Percentiles rank a stretch among this genome's conserved stretches.
Evolutionary conservation across 2,888 invertebrate genomes (phyloP).

Genomic region (Epirrhoe alternata): DNA sequence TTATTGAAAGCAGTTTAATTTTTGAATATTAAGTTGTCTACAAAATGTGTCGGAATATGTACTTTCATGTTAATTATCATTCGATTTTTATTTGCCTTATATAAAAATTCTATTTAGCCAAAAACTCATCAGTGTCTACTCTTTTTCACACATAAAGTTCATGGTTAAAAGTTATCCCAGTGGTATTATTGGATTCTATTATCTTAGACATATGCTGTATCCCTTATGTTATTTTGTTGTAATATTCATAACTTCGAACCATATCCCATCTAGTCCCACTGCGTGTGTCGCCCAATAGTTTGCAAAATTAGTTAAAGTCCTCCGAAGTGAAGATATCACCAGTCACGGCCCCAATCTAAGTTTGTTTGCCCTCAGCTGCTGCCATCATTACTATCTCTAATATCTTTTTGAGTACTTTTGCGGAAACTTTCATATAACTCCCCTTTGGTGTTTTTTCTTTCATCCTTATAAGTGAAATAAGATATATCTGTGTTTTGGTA

Average conservation of each 20-base stretch:
- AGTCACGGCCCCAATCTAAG: conserved; percentile 45
- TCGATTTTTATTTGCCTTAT: too few species aligned
- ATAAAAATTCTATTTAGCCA: too few species aligned
- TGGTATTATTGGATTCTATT: too few species aligned
- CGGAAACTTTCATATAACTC: not conserved
- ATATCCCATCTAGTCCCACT: conserved; percentile 1
- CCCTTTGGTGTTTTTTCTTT: not conserved
- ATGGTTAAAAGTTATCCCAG: too few species aligned
- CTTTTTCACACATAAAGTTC: too few species aligned
- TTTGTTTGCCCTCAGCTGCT: conserved; percentile 42
- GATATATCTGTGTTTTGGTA: not conserved
- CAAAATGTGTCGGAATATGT: too few species aligned
- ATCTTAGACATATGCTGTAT: not conserved
- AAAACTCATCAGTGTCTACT: too few species aligned
- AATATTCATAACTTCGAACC: not conserved
- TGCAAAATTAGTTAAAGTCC: conserved; percentile 40
- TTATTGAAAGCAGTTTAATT: too few species aligned
- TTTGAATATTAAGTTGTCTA: too few species aligned
- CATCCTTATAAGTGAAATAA: not conserved
- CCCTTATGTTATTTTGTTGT: not conserved
- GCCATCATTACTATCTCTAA: conserved; percentile 28
- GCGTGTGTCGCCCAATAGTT: conserved; percentile 33
- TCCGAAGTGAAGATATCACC: conserved; percentile 33
- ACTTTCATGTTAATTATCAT: too few species aligned
- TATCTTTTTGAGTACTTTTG: conserved; percentile 16